Evolutionary conservation across 2,113 vertebrate genomes (phyloP), one percentile per base, ranked within the genome.

Genomic region (Monarcha castaneiventris): DNA sequence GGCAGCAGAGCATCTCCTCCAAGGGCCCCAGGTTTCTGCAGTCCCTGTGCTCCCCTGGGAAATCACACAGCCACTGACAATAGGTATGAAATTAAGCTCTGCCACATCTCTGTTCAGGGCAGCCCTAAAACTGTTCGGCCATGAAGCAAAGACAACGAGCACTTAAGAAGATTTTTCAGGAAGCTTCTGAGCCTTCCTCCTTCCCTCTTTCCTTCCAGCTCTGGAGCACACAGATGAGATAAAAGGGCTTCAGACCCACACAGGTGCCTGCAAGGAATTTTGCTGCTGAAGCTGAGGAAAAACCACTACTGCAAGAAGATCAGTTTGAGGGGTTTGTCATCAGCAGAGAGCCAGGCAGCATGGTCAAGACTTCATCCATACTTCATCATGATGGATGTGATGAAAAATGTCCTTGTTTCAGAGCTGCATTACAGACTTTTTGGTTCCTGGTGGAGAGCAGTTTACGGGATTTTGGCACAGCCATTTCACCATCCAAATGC

Each of bases 51-150:
- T 84, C 79, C 81, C 41, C 7, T 64, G 74, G 74, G 87, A 93
- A 94, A 87, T 84, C 89, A 46, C 41, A 49, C 10, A 35, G 9
- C 32, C 6, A 1, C 72, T 69, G 49, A 22, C 5, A 8, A 52
- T 35, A 78, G 77, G 56, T 92, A 72, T 84, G 79, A 89, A 93
- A 95, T 90, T 87, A 90, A 94, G 82, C 80, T 75, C 86, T 48
- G 33, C 37, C 78, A 69, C 51, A 75, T 66, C 64, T 86, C 79
- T 59, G 49, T 69, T 75, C 80, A 86, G 68, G 81, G 84, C 55
- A 81, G 84, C 71, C 87, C 90, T 64, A 1, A 20, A 64, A 59
- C n/a, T 33, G 6, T 29, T 87, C 48, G 72, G 52, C 54, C 87
- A 76, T 10, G 83, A 88, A 59, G 61, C 27, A 58, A 85, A 95